These are phyloP conservation scores for Platycercus adscitus DNA, from an alignment of 2,113 vertebrate genomes.

Conservation along the genomic window DNA sequence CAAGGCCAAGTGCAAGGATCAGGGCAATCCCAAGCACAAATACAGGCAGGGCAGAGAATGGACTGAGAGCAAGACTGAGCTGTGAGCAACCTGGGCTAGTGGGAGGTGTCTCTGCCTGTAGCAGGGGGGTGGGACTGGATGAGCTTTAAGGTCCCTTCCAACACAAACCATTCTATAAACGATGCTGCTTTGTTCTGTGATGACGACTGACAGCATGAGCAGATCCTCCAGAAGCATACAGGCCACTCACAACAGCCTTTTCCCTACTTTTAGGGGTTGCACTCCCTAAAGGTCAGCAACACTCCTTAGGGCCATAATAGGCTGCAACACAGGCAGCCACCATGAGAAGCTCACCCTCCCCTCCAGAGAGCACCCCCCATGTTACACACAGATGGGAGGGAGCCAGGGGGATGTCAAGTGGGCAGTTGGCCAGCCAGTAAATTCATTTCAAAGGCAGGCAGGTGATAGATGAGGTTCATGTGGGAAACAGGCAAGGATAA, in stretches of 20 bases:
- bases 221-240: background rate
- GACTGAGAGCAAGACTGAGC: background rate
- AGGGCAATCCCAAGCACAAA: background rate
- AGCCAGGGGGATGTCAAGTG: background rate
- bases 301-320: background rate
- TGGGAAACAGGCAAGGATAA: slow-evolving; percentile 11
- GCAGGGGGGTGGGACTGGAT: background rate
- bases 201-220: background rate
- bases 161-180: background rate
- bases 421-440: background rate
- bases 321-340: background rate
- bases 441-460: slow-evolving; percentile 22
- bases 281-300: background rate
- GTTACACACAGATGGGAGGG: background rate
- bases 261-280: background rate
- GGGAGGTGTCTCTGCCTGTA: background rate
- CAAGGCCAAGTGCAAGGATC: background rate
- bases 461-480: background rate
- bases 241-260: background rate
- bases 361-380: background rate
- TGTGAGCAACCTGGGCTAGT: background rate
- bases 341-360: background rate
- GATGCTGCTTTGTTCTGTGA: background rate
- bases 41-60: background rate
- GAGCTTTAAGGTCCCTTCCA: background rate